Evolutionary conservation across 2,888 invertebrate genomes (phyloP).

Genomic region (Drosophila mayaguana): DNA sequence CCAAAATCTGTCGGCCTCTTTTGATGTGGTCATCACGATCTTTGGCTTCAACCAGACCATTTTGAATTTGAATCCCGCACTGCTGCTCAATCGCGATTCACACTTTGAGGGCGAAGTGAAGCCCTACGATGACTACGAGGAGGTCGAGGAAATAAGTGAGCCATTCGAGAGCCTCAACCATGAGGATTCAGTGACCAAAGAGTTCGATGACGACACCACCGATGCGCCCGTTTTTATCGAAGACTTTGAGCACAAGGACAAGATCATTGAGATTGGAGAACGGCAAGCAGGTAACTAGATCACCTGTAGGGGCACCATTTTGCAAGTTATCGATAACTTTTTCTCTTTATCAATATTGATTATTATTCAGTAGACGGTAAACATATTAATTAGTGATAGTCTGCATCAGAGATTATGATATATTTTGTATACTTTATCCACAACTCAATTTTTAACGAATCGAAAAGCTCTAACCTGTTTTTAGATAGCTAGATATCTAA

Average conservation of each 20-base stretch:
- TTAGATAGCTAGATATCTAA: too few species aligned
- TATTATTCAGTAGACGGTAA: too few species aligned
- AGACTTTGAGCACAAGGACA: conserved; percentile 62
- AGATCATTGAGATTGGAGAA: conserved; percentile 73
- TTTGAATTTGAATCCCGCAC: conserved; percentile 58
- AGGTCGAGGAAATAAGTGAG: background rate
- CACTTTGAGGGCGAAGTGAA: conserved; percentile 67
- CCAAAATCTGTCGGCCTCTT: conserved; percentile 24
- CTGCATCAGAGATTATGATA: too few species aligned
- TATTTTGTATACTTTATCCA: too few species aligned
- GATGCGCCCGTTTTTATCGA: background rate
- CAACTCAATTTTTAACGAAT: too few species aligned
- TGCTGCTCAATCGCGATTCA: conserved; percentile 70
- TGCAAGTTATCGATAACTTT: too few species aligned
- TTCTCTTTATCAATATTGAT: too few species aligned
- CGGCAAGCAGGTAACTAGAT: conserved; percentile 72
- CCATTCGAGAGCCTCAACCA: conserved; percentile 12
- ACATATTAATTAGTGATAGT: too few species aligned
- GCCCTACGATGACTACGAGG: conserved; percentile 20
- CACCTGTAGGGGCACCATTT: too few species aligned
- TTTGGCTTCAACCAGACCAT: conserved; percentile 75
- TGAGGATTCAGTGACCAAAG: conserved; percentile 18
- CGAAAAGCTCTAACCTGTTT: too few species aligned
- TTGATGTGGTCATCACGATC: conserved; percentile 76
- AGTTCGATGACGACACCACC: conserved; percentile 23